phyloP scores from a whole-genome alignment of 2,113 vertebrate species.

The Aplodontia rufa region DNA sequence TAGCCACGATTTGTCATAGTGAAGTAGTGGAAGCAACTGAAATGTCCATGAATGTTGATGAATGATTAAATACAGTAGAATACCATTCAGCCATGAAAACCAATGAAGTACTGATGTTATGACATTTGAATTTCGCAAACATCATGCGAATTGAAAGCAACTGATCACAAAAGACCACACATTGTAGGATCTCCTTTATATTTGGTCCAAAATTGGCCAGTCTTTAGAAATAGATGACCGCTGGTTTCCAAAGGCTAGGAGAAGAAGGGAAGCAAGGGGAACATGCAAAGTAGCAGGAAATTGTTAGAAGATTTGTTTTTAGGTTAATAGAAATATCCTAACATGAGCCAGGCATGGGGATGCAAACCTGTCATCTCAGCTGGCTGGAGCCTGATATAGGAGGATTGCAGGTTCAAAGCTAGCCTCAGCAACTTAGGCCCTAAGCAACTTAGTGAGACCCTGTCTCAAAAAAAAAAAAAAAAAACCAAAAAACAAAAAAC shows the following conservation, averaged over 20 bases:
- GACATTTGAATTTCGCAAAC: neutral
- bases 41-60: neutral
- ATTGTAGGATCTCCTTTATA: neutral
- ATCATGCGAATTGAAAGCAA: neutral
- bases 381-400: too few relatives aligned
- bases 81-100: neutral
- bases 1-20: neutral
- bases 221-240: neutral
- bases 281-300: neutral
- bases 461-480: too few relatives aligned
- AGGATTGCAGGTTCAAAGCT: too few relatives aligned
- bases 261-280: too few relatives aligned
- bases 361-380: too few relatives aligned
- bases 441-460: too few relatives aligned
- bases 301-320: neutral
- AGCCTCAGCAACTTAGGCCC: too few relatives aligned
- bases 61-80: neutral
- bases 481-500: too few relatives aligned
- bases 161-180: neutral
- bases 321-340: neutral
- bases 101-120: neutral
- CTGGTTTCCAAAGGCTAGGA: neutral
- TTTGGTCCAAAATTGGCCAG: neutral
- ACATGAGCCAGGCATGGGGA: too few relatives aligned
- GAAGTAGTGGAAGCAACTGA: neutral